Percentiles rank a stretch among this genome's conserved stretches.
Conservation (phyloP, 2,888 invertebrate species). For the Tetragnatha montana region DNA sequence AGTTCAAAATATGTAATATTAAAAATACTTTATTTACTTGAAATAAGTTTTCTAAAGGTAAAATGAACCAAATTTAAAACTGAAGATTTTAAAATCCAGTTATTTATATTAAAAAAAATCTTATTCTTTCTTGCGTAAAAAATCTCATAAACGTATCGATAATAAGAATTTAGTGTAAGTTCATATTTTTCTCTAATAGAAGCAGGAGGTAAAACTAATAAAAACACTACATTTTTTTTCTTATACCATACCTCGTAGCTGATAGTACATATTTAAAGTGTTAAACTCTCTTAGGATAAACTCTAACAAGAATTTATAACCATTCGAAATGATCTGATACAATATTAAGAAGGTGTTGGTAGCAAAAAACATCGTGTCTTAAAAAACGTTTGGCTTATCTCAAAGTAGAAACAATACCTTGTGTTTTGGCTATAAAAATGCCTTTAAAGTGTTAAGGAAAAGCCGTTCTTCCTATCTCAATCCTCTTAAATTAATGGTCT, state of each 20-base stretch:
- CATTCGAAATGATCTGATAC: slow-evolving; percentile 9
- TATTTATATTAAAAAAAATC: no score
- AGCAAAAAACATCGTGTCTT: not conserved
- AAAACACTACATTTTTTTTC: not conserved
- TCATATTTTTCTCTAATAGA: not conserved
- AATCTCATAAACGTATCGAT: no score
- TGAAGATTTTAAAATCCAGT: no score
- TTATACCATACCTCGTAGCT: no score
- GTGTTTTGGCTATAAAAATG: slow-evolving; percentile 42
- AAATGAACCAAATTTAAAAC: no score
- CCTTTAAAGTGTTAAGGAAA: slow-evolving; percentile 22
- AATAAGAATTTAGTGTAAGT: not conserved
- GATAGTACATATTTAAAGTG: slow-evolving; percentile 10
- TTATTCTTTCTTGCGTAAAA: no score
- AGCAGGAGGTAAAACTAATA: not conserved
- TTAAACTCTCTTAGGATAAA: slow-evolving; percentile 36
- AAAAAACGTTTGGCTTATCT: slow-evolving; percentile 24
- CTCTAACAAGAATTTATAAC: slow-evolving; percentile 44
- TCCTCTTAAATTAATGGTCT: slow-evolving; percentile 51
- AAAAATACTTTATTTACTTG: no score
- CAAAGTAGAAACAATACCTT: slow-evolving; percentile 17
- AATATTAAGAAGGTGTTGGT: not conserved
- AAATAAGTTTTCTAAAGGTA: no score
- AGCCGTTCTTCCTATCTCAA: slow-evolving; percentile 24
- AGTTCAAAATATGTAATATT: no score